Conservation (phyloP, 2,113 vertebrate species). For the Thamnophis sirtalis region DNA sequence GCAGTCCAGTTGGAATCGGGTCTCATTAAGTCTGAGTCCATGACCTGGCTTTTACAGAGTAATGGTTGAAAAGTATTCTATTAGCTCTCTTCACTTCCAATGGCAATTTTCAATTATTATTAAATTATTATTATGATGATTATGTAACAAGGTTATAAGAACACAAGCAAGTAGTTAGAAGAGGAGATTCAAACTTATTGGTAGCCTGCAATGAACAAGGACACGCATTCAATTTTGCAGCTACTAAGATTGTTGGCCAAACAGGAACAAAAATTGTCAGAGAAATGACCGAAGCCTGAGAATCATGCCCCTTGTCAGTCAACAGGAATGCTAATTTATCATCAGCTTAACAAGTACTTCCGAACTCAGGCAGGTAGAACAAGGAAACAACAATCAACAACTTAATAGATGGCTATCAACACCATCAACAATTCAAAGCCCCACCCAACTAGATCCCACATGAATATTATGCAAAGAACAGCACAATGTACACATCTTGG, state of each 20-base stretch:
- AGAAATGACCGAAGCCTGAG: not conserved
- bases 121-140: too few species aligned
- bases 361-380: not conserved
- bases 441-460: not conserved
- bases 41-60: too few species aligned
- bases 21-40: too few species aligned
- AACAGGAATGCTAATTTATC: not conserved
- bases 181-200: not conserved
- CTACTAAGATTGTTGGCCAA: not conserved
- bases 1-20: not conserved
- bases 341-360: not conserved
- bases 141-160: not conserved
- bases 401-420: too few species aligned
- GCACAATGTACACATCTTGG: not conserved
- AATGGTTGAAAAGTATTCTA: too few species aligned
- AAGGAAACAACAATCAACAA: not conserved
- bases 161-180: not conserved
- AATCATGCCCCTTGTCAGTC: not conserved
- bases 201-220: not conserved
- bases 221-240: not conserved
- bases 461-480: not conserved
- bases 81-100: too few species aligned
- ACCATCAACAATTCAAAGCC: not conserved
- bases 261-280: not conserved
- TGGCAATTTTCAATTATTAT: too few species aligned